Evolutionary conservation across 2,888 invertebrate genomes (phyloP), one percentile per base, ranked within the genome.

Genomic region (Limnephilus marmoratus): DNA sequence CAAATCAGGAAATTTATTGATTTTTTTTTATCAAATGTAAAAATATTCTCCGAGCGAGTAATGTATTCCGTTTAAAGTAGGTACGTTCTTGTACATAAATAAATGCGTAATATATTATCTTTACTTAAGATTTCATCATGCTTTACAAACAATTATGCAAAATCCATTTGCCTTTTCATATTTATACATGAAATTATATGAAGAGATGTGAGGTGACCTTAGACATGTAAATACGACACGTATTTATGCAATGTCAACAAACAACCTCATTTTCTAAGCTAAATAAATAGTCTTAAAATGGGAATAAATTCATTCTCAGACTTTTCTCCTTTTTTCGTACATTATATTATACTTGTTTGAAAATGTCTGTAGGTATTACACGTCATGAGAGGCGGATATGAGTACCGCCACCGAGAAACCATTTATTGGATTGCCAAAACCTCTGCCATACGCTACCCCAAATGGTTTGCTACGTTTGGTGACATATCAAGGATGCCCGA

Each of bases 141-240:
- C 68, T 68, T 68, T 68, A 68, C 68, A 68, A 68, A n/a, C 68
- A 68, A 68, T 83, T 83, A 83, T 34, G 34, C 37, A 83, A 37
- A 83, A 83, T 83, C 7, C 37, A 18, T 83, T 83, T 83, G 34
- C 83, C 31, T 37, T 34, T 83, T 83, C 83, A 41, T 83, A 83
- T 68, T 37, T 37, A 3, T 15, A 34, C 31, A 83, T 83, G 83
- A 41, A 31, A 83, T 83, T 83, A 37, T 18, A 83, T 34, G 37
- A 83, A 34, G 13, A 37, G 83, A 34, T 11, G 37, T 83, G 83
- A 24, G 68, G 68, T 68, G 68, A 68, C 68, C 68, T 68, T 68
- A 68, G 24, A 68, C 24, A 68, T 68, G 68, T 68, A 68, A 68
- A 68, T 68, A 68, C 4, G 18, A 53, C 18, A 53, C 18, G 53